Evolutionary conservation across 2,113 vertebrate genomes (phyloP).

Genomic region (Chloropsis cyanopogon): DNA sequence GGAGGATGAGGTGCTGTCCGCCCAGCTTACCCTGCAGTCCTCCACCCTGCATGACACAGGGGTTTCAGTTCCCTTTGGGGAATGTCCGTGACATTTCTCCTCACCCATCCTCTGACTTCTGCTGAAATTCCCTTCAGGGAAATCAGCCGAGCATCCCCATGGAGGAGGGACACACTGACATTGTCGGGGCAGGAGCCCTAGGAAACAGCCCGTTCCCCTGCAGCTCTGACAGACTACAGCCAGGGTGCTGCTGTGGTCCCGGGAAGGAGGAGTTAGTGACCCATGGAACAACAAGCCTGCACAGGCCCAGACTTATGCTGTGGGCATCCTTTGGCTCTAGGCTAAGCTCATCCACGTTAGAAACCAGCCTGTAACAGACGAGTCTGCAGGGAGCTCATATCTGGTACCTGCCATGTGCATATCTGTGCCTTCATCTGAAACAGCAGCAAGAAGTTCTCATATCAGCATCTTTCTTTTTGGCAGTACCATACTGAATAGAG

Average conservation of each 20-base stretch:
- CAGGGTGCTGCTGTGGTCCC: neutral
- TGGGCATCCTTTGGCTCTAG: neutral
- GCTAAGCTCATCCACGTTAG: neutral
- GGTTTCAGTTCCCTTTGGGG: neutral
- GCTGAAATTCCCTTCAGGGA: neutral
- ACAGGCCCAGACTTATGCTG: neutral
- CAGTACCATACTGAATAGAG: neutral
- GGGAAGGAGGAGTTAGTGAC: neutral
- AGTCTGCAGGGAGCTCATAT: neutral
- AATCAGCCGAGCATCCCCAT: accelerated
- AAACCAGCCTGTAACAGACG: neutral
- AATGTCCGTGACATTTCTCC: accelerated
- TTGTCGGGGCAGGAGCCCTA: accelerated
- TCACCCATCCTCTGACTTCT: neutral
- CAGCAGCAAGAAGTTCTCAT: neutral
- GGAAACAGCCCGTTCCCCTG: neutral
- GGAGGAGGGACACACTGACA: neutral
- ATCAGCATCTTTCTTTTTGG: neutral
- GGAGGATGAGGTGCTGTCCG: neutral
- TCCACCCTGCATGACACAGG: neutral
- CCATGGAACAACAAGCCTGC: neutral
- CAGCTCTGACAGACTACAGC: neutral
- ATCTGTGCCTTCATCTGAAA: neutral
- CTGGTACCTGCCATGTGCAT: accelerated
- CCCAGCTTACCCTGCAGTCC: neutral